These are phyloP conservation scores for Meteorus colon DNA, from an alignment of 2,888 invertebrate genomes.

Conservation along the genomic window DNA sequence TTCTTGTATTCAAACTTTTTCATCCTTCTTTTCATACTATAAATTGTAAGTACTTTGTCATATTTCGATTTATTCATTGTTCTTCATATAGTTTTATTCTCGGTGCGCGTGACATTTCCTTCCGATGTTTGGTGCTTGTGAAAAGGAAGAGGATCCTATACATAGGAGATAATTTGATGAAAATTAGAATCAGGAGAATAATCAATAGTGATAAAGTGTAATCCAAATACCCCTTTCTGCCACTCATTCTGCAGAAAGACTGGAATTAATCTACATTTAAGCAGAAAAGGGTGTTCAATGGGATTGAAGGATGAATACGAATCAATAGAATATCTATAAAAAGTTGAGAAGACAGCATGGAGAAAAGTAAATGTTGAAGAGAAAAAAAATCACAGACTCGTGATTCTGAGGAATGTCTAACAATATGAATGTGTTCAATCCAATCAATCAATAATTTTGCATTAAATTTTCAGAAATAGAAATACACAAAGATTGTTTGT, in stretches of 20 bases:
- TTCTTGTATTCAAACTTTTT: not conserved
- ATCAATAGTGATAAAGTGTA: not conserved
- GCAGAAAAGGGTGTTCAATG: constrained; percentile 23
- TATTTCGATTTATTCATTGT: not conserved
- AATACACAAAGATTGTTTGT: no score
- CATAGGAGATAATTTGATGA: constrained; percentile 5
- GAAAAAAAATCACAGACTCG: no score
- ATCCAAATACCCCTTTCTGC: constrained; percentile 14
- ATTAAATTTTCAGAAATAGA: no score
- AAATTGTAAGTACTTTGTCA: no score
- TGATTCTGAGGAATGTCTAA: no score
- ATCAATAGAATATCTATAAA: not conserved
- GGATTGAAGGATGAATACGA: constrained; percentile 8
- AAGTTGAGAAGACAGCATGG: not conserved
- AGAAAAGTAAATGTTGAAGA: not conserved
- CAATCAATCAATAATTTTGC: no score
- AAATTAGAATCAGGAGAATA: not conserved
- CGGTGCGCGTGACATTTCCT: not conserved
- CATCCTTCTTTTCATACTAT: no score
- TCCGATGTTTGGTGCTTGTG: constrained; percentile 13
- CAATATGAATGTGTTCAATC: no score
- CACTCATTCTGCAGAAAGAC: constrained; percentile 3
- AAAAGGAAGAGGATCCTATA: not conserved
- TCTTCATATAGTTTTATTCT: constrained; percentile 3
- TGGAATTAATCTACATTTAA: constrained; percentile 9